phyloP scores from a whole-genome alignment of 2,797 vertebrate species.

The Eremophila alpestris region DNA sequence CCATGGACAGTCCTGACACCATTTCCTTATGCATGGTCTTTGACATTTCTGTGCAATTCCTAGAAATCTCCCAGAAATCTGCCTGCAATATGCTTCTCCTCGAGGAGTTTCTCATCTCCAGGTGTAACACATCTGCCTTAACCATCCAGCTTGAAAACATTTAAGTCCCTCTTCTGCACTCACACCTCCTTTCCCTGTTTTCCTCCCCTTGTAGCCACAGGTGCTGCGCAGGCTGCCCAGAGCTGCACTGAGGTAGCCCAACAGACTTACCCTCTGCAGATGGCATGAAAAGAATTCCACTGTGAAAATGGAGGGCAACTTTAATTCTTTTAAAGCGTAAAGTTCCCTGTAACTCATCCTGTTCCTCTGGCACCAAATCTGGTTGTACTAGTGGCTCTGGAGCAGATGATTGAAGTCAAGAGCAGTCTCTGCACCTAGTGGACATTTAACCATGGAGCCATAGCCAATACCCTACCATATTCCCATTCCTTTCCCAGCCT shows the following conservation, averaged over 20 bases:
- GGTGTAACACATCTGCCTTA: neutral
- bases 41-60: neutral
- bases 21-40: neutral
- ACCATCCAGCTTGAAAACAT: neutral
- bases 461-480: neutral
- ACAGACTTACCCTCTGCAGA: neutral
- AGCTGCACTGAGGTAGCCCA: neutral
- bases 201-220: neutral
- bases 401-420: neutral
- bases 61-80: neutral
- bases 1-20: neutral
- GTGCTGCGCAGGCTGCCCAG: neutral
- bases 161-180: neutral
- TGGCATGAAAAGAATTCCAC: neutral
- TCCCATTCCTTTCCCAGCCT: neutral
- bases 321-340: neutral
- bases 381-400: neutral
- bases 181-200: accelerated
- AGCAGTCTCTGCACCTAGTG: neutral
- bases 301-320: neutral
- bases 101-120: neutral
- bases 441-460: neutral
- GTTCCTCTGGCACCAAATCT: neutral
- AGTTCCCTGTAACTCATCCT: neutral
- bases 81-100: neutral